A percentile compares a stretch with the other conserved stretches of the same genome.
Evolutionary conservation across 1,140 invertebrate genomes (phyloP).

Genomic region (Drosophila athabasca): DNA sequence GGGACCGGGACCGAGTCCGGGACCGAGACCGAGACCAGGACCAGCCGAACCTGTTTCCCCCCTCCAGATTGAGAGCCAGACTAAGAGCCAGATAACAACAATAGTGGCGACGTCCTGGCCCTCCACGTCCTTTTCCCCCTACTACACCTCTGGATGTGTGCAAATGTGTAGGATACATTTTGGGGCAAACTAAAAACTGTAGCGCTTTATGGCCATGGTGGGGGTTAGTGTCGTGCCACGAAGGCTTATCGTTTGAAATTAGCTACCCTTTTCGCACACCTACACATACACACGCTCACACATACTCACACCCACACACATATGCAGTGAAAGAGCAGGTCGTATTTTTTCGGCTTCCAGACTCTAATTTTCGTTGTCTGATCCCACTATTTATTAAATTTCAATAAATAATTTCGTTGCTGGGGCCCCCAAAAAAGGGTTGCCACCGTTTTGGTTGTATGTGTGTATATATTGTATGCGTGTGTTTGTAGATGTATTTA

Average conservation of each 20-base stretch:
- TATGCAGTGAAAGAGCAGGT: background rate
- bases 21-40: conserved; percentile 17
- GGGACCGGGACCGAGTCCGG: background rate
- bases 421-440: conserved; percentile 43
- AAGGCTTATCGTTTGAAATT: conserved; percentile 77
- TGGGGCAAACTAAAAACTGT: conserved; percentile 75
- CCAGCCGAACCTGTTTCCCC: conserved; percentile 20
- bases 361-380: conserved; percentile 80
- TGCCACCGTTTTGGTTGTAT: conserved; percentile 18
- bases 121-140: too few relatives aligned
- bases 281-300: conserved; percentile 30
- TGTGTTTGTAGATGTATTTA: background rate
- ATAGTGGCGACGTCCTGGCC: conserved; percentile 38
- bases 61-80: background rate
- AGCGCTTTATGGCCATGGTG: conserved; percentile 27
- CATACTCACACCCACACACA: conserved; percentile 10
- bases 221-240: conserved; percentile 72
- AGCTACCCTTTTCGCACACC: conserved; percentile 68
- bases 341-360: conserved; percentile 73
- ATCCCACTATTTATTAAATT: conserved; percentile 83
- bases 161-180: conserved; percentile 72
- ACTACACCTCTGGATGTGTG: conserved; percentile 27
- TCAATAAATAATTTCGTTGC: conserved; percentile 80
- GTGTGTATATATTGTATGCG: background rate
- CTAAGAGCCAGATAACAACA: conserved; percentile 64